Percentiles rank a stretch among this genome's conserved stretches.
Evolutionary conservation across 1,140 invertebrate species (phyloP).

Genomic region (Scylla paramamosain): DNA sequence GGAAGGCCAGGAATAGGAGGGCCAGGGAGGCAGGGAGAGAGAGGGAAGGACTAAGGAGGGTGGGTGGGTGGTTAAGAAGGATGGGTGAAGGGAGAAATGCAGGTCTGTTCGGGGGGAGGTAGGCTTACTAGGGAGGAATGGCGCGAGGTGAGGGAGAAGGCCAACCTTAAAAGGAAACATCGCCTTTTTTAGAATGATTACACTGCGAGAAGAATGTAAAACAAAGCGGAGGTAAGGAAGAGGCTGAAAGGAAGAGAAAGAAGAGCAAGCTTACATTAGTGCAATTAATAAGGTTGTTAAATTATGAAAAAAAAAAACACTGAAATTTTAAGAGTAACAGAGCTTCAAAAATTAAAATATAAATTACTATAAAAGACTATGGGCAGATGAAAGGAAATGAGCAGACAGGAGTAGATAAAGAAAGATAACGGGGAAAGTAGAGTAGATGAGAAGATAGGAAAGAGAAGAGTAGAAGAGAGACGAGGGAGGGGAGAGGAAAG

Average conservation of each 20-base stretch:
- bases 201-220: not conserved
- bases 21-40: not conserved
- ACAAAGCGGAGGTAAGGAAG: not conserved
- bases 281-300: no score
- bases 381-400: no score
- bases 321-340: no score
- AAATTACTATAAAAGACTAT: no score
- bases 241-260: not conserved
- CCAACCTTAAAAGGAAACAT: not conserved
- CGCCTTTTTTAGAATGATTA: conserved; percentile 13
- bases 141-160: conserved; percentile 10
- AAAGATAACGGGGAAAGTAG: not conserved
- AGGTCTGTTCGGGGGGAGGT: not conserved
- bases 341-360: no score
- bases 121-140: conserved; percentile 3
- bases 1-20: no score
- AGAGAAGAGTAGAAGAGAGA: not conserved
- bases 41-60: not conserved
- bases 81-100: conserved; percentile 10
- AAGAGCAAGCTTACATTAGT: not conserved
- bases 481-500: not conserved
- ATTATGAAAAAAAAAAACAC: not conserved
- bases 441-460: not conserved
- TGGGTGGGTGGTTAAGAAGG: not conserved
- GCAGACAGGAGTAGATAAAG: not conserved